Evolutionary conservation across 2,797 vertebrate genomes (phyloP).

Genomic region (Pseudomugil gertrudae): DNA sequence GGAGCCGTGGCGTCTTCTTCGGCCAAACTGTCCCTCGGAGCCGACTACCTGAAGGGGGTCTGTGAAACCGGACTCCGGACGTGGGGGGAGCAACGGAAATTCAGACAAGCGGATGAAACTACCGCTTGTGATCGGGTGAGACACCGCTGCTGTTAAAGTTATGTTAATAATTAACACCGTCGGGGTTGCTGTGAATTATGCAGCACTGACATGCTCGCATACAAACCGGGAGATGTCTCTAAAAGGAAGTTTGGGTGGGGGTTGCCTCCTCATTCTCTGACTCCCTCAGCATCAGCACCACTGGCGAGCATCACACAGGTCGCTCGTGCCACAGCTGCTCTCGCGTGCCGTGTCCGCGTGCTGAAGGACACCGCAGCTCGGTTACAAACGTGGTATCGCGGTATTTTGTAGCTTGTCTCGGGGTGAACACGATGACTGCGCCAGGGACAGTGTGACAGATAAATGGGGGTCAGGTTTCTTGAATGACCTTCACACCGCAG

Average conservation of each 20-base stretch:
- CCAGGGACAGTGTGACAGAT: neutral
- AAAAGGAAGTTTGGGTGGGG: conserved; percentile 32
- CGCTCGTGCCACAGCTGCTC: conserved; percentile 33
- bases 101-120: conserved; percentile 75
- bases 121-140: conserved; percentile 85
- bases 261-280: conserved; percentile 32
- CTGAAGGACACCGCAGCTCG: conserved; percentile 62
- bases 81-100: conserved; percentile 81
- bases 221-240: conserved; percentile 36
- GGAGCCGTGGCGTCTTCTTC: conserved; percentile 89
- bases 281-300: conserved; percentile 67
- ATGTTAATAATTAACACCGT: conserved; percentile 30
- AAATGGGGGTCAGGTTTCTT: conserved; percentile 17
- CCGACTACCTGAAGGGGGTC: conserved; percentile 84
- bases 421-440: neutral
- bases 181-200: conserved; percentile 45
- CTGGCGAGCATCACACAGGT: conserved; percentile 41
- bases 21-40: conserved; percentile 89
- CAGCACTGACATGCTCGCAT: conserved; percentile 14
- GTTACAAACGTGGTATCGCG: conserved; percentile 25
- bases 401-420: conserved; percentile 3
- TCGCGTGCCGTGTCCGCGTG: conserved; percentile 52
- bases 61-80: conserved; percentile 80
- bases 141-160: conserved; percentile 21
- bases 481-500: conserved; percentile 63